Percentiles rank a stretch among this genome's conserved stretches.
phyloP scores from a whole-genome alignment of 2,888 invertebrate genomes.

The Tiliacea aurago region DNA sequence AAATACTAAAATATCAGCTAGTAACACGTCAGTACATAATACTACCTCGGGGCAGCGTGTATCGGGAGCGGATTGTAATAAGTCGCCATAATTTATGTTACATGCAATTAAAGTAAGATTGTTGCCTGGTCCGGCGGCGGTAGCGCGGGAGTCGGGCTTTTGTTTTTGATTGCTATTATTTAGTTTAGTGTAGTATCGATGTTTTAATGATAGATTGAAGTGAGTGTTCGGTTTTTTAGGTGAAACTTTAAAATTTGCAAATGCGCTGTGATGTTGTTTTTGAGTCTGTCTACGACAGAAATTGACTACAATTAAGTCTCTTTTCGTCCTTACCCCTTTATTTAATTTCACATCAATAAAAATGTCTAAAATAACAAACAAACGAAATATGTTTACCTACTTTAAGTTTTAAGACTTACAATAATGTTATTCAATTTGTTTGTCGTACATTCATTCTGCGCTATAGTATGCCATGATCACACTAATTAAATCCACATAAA shows the following conservation, averaged over 20 bases:
- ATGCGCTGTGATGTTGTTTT: background rate
- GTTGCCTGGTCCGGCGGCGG: constrained; percentile 78
- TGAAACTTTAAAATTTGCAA: background rate
- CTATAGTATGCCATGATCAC: too few species aligned
- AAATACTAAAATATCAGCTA: constrained; percentile 52
- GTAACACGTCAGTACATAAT: constrained; percentile 72
- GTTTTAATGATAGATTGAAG: constrained; percentile 9
- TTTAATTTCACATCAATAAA: background rate
- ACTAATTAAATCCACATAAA: background rate
- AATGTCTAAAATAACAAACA: too few species aligned
- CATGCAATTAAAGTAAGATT: constrained; percentile 90
- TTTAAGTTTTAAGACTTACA: background rate
- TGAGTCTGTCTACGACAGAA: background rate
- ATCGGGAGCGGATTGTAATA: constrained; percentile 89
- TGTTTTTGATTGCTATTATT: constrained; percentile 69
- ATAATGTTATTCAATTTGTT: background rate
- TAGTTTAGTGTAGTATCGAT: constrained; percentile 47
- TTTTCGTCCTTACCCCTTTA: background rate
- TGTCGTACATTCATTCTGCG: background rate
- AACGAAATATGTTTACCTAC: too few species aligned
- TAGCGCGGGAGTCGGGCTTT: constrained; percentile 68
- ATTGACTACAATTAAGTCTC: fast-evolving
- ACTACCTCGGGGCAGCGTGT: constrained; percentile 79
- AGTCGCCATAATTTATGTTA: constrained; percentile 89
- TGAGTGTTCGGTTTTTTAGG: background rate